A percentile compares a stretch with the other conserved stretches of the same genome.
phyloP scores from a whole-genome alignment of 2,888 invertebrate species.

The Drosophila neotestacea region DNA sequence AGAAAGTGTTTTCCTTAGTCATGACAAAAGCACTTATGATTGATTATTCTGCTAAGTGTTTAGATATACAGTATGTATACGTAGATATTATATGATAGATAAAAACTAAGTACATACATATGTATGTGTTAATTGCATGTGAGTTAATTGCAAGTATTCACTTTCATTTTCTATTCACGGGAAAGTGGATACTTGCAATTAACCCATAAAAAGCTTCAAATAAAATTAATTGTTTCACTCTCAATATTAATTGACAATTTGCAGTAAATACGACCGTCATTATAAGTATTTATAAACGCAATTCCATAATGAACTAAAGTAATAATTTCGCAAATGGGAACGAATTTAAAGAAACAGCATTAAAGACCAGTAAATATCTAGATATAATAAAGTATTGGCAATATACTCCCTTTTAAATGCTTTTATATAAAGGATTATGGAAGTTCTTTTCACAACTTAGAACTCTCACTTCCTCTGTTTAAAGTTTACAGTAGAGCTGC shows the following conservation, averaged over 20 bases:
- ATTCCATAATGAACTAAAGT: too few relatives aligned
- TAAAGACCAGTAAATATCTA: neutral
- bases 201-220: slow-evolving; percentile 18
- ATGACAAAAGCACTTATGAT: slow-evolving; percentile 52
- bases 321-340: neutral
- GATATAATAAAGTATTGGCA: too few relatives aligned
- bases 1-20: slow-evolving; percentile 8
- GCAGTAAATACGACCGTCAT: neutral
- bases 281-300: neutral
- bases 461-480: too few relatives aligned
- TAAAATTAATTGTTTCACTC: slow-evolving; percentile 5
- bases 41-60: slow-evolving; percentile 60
- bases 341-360: neutral
- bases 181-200: slow-evolving; percentile 21
- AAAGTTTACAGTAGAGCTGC: too few relatives aligned
- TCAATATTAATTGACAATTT: neutral
- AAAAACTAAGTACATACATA: slow-evolving; percentile 14
- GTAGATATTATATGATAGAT: slow-evolving; percentile 35
- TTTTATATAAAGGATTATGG: too few relatives aligned
- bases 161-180: slow-evolving; percentile 1
- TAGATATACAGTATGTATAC: neutral
- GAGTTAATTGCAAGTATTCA: slow-evolving; percentile 20
- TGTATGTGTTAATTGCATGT: slow-evolving; percentile 1
- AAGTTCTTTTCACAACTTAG: too few relatives aligned
- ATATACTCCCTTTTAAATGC: too few relatives aligned